phyloP scores from a whole-genome alignment of 2,113 vertebrate genomes.

The Rallus limicola region DNA sequence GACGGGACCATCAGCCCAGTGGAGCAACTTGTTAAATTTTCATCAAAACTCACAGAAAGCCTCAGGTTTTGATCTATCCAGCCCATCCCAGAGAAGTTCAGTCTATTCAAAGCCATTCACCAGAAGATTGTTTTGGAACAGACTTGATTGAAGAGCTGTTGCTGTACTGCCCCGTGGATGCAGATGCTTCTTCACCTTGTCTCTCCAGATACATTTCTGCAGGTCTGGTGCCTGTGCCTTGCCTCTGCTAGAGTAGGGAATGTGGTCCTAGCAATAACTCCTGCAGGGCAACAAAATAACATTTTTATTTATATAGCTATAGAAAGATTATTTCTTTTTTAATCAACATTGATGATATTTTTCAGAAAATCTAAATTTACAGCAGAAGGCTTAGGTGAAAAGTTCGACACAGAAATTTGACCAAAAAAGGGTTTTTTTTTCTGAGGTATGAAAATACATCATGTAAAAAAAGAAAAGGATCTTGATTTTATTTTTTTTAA shows the following conservation, averaged over 20 bases:
- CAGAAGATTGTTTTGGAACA: background rate
- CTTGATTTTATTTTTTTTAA: background rate
- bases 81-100: background rate
- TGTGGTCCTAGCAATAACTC: background rate
- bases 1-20: background rate
- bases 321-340: background rate
- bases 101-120: background rate
- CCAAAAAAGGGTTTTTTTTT: background rate
- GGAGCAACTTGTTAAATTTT: background rate
- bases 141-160: background rate
- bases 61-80: background rate
- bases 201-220: background rate
- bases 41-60: background rate
- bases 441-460: background rate
- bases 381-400: background rate
- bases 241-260: background rate
- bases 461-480: background rate
- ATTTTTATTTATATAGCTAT: background rate
- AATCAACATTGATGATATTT: background rate
- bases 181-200: background rate
- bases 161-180: no score
- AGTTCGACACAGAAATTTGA: background rate
- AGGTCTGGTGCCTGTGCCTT: background rate
- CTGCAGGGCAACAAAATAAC: background rate
- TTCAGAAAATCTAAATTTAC: background rate